Percentiles rank a stretch among this genome's conserved stretches.
Conservation (phyloP, 2,888 invertebrate genomes). For the Chesias legatella region DNA sequence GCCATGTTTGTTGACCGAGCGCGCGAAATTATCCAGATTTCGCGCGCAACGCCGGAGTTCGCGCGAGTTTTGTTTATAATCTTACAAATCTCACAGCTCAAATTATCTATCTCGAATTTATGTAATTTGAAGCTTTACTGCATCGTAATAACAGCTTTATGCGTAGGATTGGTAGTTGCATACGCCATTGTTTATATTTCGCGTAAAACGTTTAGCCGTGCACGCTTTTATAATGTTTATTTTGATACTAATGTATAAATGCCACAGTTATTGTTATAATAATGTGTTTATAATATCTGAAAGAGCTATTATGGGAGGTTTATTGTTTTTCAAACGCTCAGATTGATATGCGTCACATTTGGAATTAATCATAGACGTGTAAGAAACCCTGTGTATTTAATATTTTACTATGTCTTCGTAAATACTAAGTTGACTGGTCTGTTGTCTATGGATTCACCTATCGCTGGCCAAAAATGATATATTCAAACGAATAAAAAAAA, state of each 20-base stretch:
- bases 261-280: slow-evolving; percentile 42
- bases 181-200: slow-evolving; percentile 37
- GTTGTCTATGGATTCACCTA: no score
- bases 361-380: slow-evolving; percentile 5
- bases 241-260: slow-evolving; percentile 48
- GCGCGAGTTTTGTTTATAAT: slow-evolving; percentile 51
- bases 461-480: no score
- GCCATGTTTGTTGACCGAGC: slow-evolving; percentile 63
- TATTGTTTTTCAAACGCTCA: slow-evolving; percentile 27
- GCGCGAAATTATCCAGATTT: slow-evolving; percentile 75
- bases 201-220: slow-evolving; percentile 36
- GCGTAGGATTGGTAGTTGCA: slow-evolving; percentile 14
- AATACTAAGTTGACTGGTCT: no score
- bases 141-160: slow-evolving; percentile 34
- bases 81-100: slow-evolving; percentile 43
- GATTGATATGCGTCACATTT: slow-evolving; percentile 22
- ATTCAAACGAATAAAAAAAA: no score
- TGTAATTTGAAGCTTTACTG: slow-evolving; percentile 44
- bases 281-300: slow-evolving; percentile 41
- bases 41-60: slow-evolving; percentile 50
- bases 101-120: slow-evolving; percentile 28
- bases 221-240: slow-evolving; percentile 42
- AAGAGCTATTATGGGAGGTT: slow-evolving; percentile 32
- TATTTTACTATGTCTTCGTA: no score
- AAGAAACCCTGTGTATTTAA: no score